A percentile compares a stretch with the other conserved stretches of the same genome.
Conservation (phyloP, 2,113 vertebrate species). For the Macrotis lagotis region DNA sequence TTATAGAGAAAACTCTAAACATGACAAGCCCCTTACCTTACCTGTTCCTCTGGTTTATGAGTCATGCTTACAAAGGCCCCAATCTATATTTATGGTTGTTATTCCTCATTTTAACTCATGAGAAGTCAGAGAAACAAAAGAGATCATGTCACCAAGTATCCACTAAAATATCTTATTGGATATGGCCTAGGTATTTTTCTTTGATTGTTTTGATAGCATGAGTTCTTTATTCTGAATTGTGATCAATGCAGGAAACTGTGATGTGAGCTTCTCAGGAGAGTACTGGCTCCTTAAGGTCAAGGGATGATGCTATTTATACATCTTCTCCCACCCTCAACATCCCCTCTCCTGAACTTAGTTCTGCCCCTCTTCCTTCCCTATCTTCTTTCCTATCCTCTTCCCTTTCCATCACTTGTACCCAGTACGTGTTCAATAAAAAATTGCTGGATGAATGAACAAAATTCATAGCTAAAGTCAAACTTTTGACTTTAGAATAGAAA, state of each 20-base stretch:
- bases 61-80: conserved; percentile 62
- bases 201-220: not conserved
- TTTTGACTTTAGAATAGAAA: not conserved
- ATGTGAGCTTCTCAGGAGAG: not conserved
- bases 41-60: conserved; percentile 69
- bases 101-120: conserved; percentile 31
- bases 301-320: not conserved
- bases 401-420: not conserved
- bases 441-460: not conserved
- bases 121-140: conserved; percentile 25
- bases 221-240: conserved; percentile 14
- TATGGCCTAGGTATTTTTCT: not conserved
- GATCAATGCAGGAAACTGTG: not conserved
- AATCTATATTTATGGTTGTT: not conserved
- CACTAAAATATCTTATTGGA: conserved; percentile 6
- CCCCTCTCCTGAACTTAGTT: too few relatives aligned
- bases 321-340: not conserved
- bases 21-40: conserved; percentile 44
- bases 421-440: not conserved
- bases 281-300: conserved; percentile 19
- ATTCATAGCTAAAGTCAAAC: not conserved
- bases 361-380: not conserved
- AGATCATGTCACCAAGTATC: not conserved
- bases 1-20: conserved; percentile 59
- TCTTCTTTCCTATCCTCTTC: too few relatives aligned